Percentiles rank a stretch among this genome's conserved stretches.
Evolutionary conservation across 2,113 vertebrate species (phyloP).

Genomic region (Tetraodon nigroviridis): DNA sequence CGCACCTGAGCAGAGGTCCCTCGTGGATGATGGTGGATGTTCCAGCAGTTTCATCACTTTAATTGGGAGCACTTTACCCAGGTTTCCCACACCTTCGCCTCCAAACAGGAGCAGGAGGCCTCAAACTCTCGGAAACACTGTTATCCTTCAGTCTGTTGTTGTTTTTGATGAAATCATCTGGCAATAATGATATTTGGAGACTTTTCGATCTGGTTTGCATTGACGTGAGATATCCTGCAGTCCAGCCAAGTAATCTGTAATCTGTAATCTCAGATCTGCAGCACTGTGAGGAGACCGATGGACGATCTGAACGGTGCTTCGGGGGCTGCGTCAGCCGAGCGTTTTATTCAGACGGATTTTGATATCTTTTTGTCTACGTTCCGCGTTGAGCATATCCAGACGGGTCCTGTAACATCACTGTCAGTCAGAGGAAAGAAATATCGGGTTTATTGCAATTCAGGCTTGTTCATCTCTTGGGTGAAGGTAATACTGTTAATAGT

Average conservation of each 20-base stretch:
- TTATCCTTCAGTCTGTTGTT: too few species aligned
- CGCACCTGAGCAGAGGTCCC: slow-evolving; percentile 30
- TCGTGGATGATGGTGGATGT: slow-evolving; percentile 38
- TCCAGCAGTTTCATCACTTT: slow-evolving; percentile 47
- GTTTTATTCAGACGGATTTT: slow-evolving; percentile 9
- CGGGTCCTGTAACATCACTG: not conserved
- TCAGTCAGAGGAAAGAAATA: not conserved
- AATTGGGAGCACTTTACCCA: slow-evolving; percentile 65
- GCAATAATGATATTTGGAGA: slow-evolving; percentile 33
- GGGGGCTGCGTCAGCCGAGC: not conserved
- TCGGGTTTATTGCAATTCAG: too few species aligned
- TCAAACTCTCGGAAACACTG: slow-evolving; percentile 17
- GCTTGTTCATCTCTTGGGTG: too few species aligned
- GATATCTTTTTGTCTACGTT: slow-evolving; percentile 10
- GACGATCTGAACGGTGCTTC: slow-evolving; percentile 24
- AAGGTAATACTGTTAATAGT: too few species aligned
- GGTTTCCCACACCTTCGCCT: slow-evolving; percentile 47
- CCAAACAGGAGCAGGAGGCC: slow-evolving; percentile 36
- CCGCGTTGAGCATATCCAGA: not conserved
- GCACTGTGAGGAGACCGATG: slow-evolving; percentile 48
- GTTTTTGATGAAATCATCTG: not conserved
- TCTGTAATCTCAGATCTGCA: slow-evolving; percentile 19
- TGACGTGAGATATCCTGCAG: slow-evolving; percentile 22
- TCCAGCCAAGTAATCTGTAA: slow-evolving; percentile 42
- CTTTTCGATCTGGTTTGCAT: slow-evolving; percentile 24